Base-by-base conservation (phyloP, 1,140 invertebrate species). In the Dolichoris vasculosae region DNA sequence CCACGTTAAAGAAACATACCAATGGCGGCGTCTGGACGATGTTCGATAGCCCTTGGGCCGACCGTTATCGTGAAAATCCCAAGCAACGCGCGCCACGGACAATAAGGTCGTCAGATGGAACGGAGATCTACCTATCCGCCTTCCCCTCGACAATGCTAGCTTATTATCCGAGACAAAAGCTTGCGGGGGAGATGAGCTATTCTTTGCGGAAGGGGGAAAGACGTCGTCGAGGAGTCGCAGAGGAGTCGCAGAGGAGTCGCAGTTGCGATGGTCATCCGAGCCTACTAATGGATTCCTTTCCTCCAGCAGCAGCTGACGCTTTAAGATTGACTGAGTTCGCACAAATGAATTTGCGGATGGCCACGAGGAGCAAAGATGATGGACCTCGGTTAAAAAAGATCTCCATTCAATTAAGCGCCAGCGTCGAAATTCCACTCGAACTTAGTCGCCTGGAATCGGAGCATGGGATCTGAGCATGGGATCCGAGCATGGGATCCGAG, bases 81-180 rank as follows among this genome's bases (percentile, higher is more conserved):
- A 84, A 85, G 80, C 82, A 84, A 67, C 83, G 86, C 88, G 75
- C 82, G 82, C 48, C 83, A 86, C 89, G 88, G 85, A 92, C 91
- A 91, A 92, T 92, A 92, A 92, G 90, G 88, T 88, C 87, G 88
- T 79, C 73, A 82, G 86, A 83, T 85, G 84, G 87, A 88, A 38
- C 46, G n/a, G 32, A 81, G 48, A 73, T 73, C 38, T 89, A 89
- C 86, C 89, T 64, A 51, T 51, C 35, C 55, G 89, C 86, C 88
- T 32, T 15, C 32, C 46, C 55, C 51, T 75, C 88, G 88, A 91
- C 91, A 92, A 91, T 91, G 90, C 88, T 88, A 89, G 91, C 91
- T 92, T 92, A 92, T 92, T 92, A 83, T 91, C 89, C 81, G 89
- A 88, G 88, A 92, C 91, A 92, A 92, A 92, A 91, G 91, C 90